Conservation (phyloP, 2,113 vertebrate genomes). For the Leptobrachium ailaonicum region DNA sequence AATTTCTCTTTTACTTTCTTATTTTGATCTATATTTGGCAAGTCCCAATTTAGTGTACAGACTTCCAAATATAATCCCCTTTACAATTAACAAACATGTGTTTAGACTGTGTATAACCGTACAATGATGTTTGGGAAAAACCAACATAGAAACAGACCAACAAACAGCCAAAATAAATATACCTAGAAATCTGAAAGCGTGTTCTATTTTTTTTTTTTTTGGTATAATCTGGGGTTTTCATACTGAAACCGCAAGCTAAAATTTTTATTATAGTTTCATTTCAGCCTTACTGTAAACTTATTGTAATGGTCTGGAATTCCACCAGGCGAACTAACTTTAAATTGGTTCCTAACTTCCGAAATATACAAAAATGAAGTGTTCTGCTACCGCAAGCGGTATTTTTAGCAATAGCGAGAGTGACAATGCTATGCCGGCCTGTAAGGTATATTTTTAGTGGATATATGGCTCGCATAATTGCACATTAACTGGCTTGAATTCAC, state of each 20-base stretch:
- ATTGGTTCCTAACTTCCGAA: not conserved
- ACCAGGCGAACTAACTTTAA: not conserved
- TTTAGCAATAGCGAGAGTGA: slow-evolving; percentile 1
- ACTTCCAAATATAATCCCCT: too few species aligned
- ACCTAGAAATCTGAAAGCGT: too few species aligned
- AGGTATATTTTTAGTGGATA: not conserved
- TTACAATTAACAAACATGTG: too few species aligned
- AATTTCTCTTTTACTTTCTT: too few species aligned
- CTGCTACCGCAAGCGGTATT: not conserved
- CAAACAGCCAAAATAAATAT: too few species aligned
- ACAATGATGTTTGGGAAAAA: too few species aligned
- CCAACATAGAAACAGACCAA: too few species aligned
- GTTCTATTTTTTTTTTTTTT: not conserved
- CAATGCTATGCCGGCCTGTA: not conserved
- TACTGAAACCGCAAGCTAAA: not conserved
- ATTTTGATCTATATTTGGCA: too few species aligned
- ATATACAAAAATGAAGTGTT: not conserved
- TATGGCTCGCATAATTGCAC: slow-evolving; percentile 11
- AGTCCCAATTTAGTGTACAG: too few species aligned
- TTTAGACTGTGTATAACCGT: too few species aligned
- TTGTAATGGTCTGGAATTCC: not conserved
- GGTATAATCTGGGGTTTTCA: not conserved
- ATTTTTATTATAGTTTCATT: not conserved
- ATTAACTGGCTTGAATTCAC: not conserved
- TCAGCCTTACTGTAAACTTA: not conserved